Evolutionary conservation across 2,797 vertebrate genomes (phyloP).

Genomic region (Myotis planiceps): DNA sequence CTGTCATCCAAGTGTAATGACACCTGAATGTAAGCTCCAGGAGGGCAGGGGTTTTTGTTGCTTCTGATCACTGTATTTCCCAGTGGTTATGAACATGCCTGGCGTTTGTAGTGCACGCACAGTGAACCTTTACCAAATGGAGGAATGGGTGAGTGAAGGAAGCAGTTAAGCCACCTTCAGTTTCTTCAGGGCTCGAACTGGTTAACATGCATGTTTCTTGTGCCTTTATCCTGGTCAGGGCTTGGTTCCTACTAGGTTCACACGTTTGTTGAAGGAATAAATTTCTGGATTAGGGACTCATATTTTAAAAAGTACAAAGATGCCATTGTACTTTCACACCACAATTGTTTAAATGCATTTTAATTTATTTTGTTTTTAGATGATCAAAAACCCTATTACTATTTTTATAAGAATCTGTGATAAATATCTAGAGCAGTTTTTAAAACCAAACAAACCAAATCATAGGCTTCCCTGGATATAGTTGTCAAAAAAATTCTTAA

Average conservation of each 20-base stretch:
- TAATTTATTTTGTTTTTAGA: conserved; percentile 12
- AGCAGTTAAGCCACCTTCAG: not conserved
- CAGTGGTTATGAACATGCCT: not conserved
- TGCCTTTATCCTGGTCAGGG: not conserved
- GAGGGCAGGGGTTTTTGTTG: not conserved
- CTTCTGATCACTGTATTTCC: not conserved
- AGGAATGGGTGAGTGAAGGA: not conserved
- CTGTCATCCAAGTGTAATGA: not conserved
- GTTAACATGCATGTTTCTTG: not conserved
- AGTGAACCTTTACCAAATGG: not conserved
- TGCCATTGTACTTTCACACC: not conserved
- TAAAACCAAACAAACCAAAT: conserved; percentile 24
- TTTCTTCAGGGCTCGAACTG: not conserved
- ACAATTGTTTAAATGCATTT: conserved; percentile 1
- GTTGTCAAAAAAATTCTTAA: not conserved
- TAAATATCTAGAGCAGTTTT: conserved; percentile 22
- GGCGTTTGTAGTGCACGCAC: not conserved
- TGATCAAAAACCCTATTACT: not conserved
- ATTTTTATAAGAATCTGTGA: conserved; percentile 16
- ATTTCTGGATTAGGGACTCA: not conserved
- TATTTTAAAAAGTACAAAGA: not conserved
- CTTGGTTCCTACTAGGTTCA: not conserved
- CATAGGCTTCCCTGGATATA: not conserved
- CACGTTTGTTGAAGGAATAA: not conserved
- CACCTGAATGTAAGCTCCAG: not conserved